These are phyloP conservation scores for Neosalanx taihuensis DNA, from an alignment of 2,797 vertebrate genomes.

Conservation along the genomic window DNA sequence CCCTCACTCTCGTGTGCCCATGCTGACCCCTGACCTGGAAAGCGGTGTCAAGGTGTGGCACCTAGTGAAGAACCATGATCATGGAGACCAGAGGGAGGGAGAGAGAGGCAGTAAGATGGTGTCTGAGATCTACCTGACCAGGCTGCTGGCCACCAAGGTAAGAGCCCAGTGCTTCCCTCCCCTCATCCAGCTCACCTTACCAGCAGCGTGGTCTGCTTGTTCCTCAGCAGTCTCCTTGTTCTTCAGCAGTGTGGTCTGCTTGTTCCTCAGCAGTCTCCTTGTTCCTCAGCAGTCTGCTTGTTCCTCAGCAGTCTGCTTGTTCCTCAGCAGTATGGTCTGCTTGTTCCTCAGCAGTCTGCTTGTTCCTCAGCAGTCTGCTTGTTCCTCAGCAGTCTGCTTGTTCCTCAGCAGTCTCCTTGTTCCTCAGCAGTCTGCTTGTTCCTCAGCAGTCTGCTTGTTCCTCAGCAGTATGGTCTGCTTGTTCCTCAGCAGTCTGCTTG, in stretches of 20 bases:
- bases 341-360: slow-evolving; percentile 54
- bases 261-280: too few relatives aligned
- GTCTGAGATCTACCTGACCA: slow-evolving; percentile 94
- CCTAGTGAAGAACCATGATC: slow-evolving; percentile 94
- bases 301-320: slow-evolving; percentile 54
- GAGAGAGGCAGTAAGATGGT: slow-evolving; percentile 97
- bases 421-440: not conserved
- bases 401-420: too few relatives aligned
- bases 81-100: slow-evolving; percentile 94
- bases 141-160: slow-evolving; percentile 94
- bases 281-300: too few relatives aligned
- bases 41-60: slow-evolving; percentile 96
- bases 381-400: slow-evolving; percentile 54
- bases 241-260: slow-evolving; percentile 52
- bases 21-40: slow-evolving; percentile 95
- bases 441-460: slow-evolving; percentile 54
- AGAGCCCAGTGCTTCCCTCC: not conserved
- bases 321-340: slow-evolving; percentile 54
- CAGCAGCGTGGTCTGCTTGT: too few relatives aligned
- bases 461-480: too few relatives aligned
- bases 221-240: not conserved
- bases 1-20: slow-evolving; percentile 89
- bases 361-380: slow-evolving; percentile 55
- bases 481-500: too few relatives aligned
- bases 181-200: too few relatives aligned